phyloP scores from a whole-genome alignment of 2,888 invertebrate genomes.

The Trypoxylon attenuatum region DNA sequence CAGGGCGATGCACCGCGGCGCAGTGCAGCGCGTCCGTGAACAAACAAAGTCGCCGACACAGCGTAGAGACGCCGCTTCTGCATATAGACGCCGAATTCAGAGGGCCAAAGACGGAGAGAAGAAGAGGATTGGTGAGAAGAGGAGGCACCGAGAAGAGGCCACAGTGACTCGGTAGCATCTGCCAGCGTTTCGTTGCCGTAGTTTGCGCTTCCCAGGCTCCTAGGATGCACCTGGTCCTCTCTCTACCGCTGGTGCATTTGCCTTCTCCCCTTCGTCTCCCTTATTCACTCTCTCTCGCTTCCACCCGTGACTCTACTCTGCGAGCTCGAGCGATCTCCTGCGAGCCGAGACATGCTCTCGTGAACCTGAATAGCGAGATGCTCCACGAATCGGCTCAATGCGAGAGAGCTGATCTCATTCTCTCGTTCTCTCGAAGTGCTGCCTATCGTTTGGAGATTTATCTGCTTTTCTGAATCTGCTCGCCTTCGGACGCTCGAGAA shows the following conservation, averaged over 20 bases:
- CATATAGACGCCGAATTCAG: slow-evolving; percentile 50
- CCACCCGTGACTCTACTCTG: neutral
- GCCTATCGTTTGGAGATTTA: slow-evolving; percentile 64
- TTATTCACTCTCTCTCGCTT: slow-evolving; percentile 18
- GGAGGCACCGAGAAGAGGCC: slow-evolving; percentile 1
- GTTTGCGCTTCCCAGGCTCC: slow-evolving; percentile 74
- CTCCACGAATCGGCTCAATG: slow-evolving; percentile 49
- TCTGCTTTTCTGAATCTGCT: slow-evolving; percentile 44
- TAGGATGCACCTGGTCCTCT: slow-evolving; percentile 71
- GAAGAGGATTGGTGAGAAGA: neutral
- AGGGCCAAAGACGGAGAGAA: too few relatives aligned
- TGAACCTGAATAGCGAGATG: slow-evolving; percentile 67
- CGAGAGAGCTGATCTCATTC: slow-evolving; percentile 25
- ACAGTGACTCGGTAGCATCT: slow-evolving; percentile 56
- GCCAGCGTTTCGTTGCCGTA: slow-evolving; percentile 56
- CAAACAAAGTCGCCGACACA: slow-evolving; percentile 49
- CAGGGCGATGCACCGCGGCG: slow-evolving; percentile 17
- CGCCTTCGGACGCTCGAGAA: neutral
- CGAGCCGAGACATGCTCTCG: slow-evolving; percentile 68
- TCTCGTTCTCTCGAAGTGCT: slow-evolving; percentile 15
- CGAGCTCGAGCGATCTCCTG: neutral
- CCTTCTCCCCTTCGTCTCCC: slow-evolving; percentile 36
- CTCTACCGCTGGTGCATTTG: slow-evolving; percentile 55
- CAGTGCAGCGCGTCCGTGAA: slow-evolving; percentile 22
- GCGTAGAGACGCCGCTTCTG: slow-evolving; percentile 51